Evolutionary conservation across 2,888 invertebrate genomes (phyloP).

Genomic region (Zele albiditarsus): DNA sequence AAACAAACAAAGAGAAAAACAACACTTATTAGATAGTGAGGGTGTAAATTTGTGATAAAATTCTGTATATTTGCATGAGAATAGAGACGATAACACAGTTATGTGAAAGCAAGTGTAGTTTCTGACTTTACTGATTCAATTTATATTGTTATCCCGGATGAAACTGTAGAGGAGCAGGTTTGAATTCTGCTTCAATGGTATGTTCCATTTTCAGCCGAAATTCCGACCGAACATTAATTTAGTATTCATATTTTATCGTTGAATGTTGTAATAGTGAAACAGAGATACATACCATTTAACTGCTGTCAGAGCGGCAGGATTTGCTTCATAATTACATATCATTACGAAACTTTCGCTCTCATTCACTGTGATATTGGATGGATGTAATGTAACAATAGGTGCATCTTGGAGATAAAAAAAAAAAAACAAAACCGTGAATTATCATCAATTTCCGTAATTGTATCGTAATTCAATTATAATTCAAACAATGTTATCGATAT

Average conservation of each 20-base stretch:
- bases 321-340: conserved; percentile 88
- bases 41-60: not conserved
- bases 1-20: too few relatives aligned
- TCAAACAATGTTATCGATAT: not conserved
- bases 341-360: conserved; percentile 85
- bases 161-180: too few relatives aligned
- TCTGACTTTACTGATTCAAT: too few relatives aligned
- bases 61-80: too few relatives aligned
- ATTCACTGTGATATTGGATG: conserved; percentile 84
- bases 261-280: not conserved
- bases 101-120: not conserved
- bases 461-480: too few relatives aligned
- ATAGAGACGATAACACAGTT: not conserved
- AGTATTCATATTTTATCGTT: too few relatives aligned
- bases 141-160: too few relatives aligned
- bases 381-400: conserved; percentile 85
- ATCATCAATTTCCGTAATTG: too few relatives aligned
- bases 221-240: too few relatives aligned
- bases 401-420: conserved; percentile 82
- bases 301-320: conserved; percentile 84
- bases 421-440: conserved; percentile 17
- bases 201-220: too few relatives aligned
- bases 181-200: too few relatives aligned
- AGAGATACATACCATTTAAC: conserved; percentile 82
- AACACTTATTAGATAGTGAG: too few relatives aligned